Conservation (phyloP, 2,797 vertebrate species). For the Arrhamphus sclerolepis region DNA sequence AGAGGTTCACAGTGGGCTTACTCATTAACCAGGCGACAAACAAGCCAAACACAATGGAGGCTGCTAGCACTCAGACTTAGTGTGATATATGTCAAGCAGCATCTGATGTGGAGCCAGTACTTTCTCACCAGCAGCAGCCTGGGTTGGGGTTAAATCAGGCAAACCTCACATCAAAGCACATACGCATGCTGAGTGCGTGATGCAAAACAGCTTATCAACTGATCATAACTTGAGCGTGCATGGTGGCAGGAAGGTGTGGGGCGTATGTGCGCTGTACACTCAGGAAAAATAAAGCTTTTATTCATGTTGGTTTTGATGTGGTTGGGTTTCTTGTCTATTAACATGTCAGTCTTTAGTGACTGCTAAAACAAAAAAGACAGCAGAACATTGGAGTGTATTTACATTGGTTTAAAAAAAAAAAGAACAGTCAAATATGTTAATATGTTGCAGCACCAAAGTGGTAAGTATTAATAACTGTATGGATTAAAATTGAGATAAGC, state of each 20-base stretch:
- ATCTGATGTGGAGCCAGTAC: constrained; percentile 39
- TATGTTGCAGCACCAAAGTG: too few species aligned
- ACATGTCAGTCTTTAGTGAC: background rate
- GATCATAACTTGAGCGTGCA: constrained; percentile 2
- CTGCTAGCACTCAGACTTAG: constrained; percentile 29
- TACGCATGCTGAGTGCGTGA: constrained; percentile 27
- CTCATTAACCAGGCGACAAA: constrained; percentile 52
- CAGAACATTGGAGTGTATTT: too few species aligned
- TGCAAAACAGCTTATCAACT: constrained; percentile 20
- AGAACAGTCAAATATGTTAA: background rate
- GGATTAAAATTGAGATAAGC: background rate
- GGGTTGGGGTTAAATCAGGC: constrained; percentile 38
- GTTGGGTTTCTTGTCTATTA: constrained; percentile 2
- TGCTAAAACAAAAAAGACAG: too few species aligned
- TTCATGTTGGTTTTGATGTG: background rate
- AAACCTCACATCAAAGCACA: too few species aligned
- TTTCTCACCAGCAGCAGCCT: constrained; percentile 6
- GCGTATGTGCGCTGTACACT: constrained; percentile 1
- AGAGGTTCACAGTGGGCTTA: constrained; percentile 46
- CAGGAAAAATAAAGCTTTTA: background rate
- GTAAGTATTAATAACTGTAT: too few species aligned
- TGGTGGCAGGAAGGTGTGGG: background rate
- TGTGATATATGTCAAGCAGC: constrained; percentile 41
- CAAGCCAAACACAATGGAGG: constrained; percentile 41
- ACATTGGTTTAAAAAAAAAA: too few species aligned